phyloP scores from a whole-genome alignment of 2,888 invertebrate genomes.

The Ephialtes manifestator region DNA sequence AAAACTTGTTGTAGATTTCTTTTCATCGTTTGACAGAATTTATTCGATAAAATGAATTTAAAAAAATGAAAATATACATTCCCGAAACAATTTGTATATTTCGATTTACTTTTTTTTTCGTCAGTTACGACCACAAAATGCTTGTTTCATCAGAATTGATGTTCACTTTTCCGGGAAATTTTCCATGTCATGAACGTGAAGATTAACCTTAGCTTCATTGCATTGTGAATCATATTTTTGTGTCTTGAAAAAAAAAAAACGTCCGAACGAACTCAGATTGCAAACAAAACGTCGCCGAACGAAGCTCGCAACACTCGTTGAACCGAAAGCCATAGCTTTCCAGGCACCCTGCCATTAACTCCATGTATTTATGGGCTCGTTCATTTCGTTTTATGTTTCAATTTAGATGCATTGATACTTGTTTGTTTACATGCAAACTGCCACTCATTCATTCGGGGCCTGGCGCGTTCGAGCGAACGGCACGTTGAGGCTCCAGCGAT shows the following conservation, averaged over 20 bases:
- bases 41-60: too few species aligned
- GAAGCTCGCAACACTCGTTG: slow-evolving; percentile 65
- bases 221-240: background rate
- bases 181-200: background rate
- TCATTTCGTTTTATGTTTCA: slow-evolving; percentile 85
- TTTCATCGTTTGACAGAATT: too few species aligned
- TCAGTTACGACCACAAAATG: background rate
- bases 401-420: slow-evolving; percentile 86
- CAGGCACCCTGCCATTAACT: slow-evolving; percentile 85
- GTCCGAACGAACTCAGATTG: slow-evolving; percentile 45
- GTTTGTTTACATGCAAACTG: slow-evolving; percentile 84
- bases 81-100: background rate
- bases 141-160: background rate
- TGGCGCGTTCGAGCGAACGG: slow-evolving; percentile 44
- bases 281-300: slow-evolving; percentile 35
- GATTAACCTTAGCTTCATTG: background rate
- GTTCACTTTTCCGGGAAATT: background rate
- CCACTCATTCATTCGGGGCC: slow-evolving; percentile 78
- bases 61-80: background rate
- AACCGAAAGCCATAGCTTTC: slow-evolving; percentile 83
- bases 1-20: too few species aligned
- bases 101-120: background rate
- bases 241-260: background rate
- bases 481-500: slow-evolving; percentile 67
- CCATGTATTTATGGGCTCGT: slow-evolving; percentile 84